Conservation (phyloP, 2,888 invertebrate genomes). For the Xestoiulus laeticollis region DNA sequence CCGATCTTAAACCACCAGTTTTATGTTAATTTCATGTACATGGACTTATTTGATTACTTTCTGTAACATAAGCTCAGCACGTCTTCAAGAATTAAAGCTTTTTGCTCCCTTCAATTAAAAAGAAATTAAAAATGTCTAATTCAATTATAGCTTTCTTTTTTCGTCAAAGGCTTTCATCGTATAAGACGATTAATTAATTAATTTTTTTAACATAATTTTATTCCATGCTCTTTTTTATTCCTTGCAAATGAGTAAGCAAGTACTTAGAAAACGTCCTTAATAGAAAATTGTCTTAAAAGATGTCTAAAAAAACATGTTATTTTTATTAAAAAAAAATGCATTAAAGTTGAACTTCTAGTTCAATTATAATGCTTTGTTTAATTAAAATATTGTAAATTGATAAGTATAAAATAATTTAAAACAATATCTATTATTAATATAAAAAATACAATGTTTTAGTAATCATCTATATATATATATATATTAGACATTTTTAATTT, state of each 20-base stretch:
- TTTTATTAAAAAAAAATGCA: too few relatives aligned
- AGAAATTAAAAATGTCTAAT: slow-evolving; percentile 35
- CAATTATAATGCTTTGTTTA: too few relatives aligned
- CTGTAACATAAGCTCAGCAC: slow-evolving; percentile 10
- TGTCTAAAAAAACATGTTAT: background rate
- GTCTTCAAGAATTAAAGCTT: background rate
- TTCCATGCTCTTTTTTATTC: background rate
- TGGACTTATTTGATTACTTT: slow-evolving; percentile 7
- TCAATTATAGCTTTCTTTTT: slow-evolving; percentile 1
- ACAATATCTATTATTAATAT: too few relatives aligned
- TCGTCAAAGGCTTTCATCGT: slow-evolving; percentile 17
- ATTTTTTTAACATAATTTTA: background rate
- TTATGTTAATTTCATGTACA: background rate
- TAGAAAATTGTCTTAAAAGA: background rate
- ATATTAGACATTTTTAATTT: slow-evolving; percentile 39
- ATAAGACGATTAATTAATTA: slow-evolving; percentile 38
- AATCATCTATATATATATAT: too few relatives aligned
- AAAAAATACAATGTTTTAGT: too few relatives aligned
- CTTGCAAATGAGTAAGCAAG: background rate
- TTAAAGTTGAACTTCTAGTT: too few relatives aligned
- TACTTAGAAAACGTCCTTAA: background rate
- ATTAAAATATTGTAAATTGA: too few relatives aligned
- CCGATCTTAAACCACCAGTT: background rate
- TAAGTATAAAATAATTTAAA: too few relatives aligned
- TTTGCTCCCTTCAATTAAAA: slow-evolving; percentile 8